Evolutionary conservation across 2,113 vertebrate genomes (phyloP).

Genomic region (Ciconia maguari): DNA sequence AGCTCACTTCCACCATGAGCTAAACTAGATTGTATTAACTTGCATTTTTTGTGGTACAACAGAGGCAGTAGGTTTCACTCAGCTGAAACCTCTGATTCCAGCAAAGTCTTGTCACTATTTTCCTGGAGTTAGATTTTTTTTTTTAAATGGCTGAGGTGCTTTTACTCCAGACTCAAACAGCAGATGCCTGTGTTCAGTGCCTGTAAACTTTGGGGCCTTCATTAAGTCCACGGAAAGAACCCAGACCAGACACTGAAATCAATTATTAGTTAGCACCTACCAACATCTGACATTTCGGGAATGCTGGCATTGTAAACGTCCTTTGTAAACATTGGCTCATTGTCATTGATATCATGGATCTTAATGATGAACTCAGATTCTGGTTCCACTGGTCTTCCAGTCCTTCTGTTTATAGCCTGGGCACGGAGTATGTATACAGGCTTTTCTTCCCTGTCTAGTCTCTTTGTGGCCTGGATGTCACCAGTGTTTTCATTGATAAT

Average conservation of each 20-base stretch:
- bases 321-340: slow-evolving; percentile 92
- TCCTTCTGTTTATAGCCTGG: slow-evolving; percentile 88
- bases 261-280: slow-evolving; percentile 72
- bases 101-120: background rate
- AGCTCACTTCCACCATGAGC: background rate
- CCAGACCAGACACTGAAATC: background rate
- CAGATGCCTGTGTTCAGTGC: background rate
- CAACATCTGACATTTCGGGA: slow-evolving; percentile 93
- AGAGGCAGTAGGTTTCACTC: background rate
- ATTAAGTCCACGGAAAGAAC: background rate
- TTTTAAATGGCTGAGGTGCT: background rate
- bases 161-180: background rate
- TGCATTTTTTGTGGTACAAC: background rate
- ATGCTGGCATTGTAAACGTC: slow-evolving; percentile 87
- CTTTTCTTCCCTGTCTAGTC: slow-evolving; percentile 94
- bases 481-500: slow-evolving; percentile 96
- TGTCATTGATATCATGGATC: slow-evolving; percentile 98
- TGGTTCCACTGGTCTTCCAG: slow-evolving; percentile 90
- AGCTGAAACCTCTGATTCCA: background rate
- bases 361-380: slow-evolving; percentile 97
- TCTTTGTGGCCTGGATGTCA: slow-evolving; percentile 94
- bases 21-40: background rate
- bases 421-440: slow-evolving; percentile 89
- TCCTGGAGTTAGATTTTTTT: background rate
- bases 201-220: background rate